A percentile compares a stretch with the other conserved stretches of the same genome.
These are phyloP conservation scores for Notamacropus eugenii DNA, from an alignment of 2,797 vertebrate genomes.

Conservation along the genomic window DNA sequence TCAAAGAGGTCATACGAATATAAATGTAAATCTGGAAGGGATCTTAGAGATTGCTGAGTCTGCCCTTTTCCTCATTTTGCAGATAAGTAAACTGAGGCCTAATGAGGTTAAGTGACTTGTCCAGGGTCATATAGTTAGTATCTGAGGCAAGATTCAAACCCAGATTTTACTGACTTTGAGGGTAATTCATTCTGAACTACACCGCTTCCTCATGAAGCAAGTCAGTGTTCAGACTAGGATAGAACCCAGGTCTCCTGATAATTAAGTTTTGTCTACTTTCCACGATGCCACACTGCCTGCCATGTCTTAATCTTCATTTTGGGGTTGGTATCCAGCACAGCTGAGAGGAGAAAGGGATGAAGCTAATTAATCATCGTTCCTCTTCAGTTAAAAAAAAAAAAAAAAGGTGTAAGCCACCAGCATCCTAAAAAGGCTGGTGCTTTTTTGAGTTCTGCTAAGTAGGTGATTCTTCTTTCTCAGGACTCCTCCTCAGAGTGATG, in stretches of 20 bases:
- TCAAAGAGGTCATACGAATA: neutral
- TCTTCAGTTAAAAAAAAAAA: neutral
- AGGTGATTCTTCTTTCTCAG: slow-evolving; percentile 1
- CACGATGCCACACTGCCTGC: neutral
- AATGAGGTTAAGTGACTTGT: neutral
- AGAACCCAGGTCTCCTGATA: neutral
- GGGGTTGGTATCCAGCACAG: neutral
- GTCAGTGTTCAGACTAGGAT: neutral
- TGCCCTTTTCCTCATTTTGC: neutral
- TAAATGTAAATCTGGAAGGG: neutral
- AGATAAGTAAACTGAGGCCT: neutral
- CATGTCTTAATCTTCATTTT: neutral
- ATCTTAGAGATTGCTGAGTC: neutral
- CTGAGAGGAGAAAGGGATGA: neutral
- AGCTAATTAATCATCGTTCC: neutral
- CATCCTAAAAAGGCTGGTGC: neutral
- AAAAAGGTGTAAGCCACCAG: neutral
- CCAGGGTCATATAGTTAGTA: neutral
- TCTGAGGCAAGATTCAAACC: neutral
- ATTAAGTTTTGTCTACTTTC: neutral
- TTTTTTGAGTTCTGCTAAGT: neutral
- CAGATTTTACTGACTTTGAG: neutral
- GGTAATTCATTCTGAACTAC: neutral
- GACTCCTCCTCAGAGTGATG: neutral
- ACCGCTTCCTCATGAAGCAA: neutral